Base-by-base conservation (phyloP, 2,797 vertebrate species). In the Buceros bicornis region DNA sequence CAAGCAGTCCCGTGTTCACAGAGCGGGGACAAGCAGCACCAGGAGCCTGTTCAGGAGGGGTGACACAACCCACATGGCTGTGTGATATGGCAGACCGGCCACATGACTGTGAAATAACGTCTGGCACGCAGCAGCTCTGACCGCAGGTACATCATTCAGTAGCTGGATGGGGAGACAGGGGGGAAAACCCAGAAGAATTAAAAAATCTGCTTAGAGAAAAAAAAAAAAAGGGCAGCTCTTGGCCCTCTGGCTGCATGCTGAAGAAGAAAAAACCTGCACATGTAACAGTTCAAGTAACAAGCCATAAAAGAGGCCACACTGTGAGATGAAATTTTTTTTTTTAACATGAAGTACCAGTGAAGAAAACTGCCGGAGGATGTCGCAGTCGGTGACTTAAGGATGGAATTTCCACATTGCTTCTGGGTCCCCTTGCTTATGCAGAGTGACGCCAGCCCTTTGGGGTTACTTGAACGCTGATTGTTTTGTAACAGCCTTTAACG, bases 321-420 rank as follows among this genome's bases (percentile, higher is more conserved):
- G 28, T 15, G 31, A 93, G 70, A 82, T 35, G 14, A 73, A 77
- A 89, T 13, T 58, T 58, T 31, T 58, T 67, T 65, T 82, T 70
- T 66, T 91, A n/a, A 69, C 2, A 0, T 64, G 54, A 69, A 21
- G 66, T 71, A 65, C 51, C 37, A 42, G 56, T 93, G 83, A 71
- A 95, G 94, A 95, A 94, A 97, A 82, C 82, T 89, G 85, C 90
- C 48, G 1, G 91, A 89, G 85, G 92, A 93, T 94, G 95, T 94
- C 65, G 2, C 93, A 96, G 85, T 58, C 0, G 31, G 10, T 95
- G 96, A 96, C 93, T 89, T 92, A 60, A 95, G 80, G 90, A 90
- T 89, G 96, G 96, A 95, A 94, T 96, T 97, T 96, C 96, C 96
- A 89, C 94, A 89, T 56, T 67, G 56, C 85, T 86, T 61, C 62